phyloP scores from a whole-genome alignment of 2,113 vertebrate species.

The Chaetura pelagica region DNA sequence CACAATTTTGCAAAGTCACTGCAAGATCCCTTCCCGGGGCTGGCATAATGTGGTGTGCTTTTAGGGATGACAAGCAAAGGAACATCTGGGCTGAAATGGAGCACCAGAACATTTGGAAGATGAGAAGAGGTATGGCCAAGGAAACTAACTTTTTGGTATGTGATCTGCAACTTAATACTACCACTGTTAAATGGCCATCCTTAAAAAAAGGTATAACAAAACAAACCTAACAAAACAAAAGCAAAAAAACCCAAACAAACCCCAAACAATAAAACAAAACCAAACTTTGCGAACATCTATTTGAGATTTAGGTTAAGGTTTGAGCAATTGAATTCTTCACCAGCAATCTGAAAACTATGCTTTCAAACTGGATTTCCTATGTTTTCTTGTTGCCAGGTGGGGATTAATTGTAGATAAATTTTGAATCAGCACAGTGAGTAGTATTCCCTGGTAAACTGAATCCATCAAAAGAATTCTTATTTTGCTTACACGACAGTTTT shows the following conservation, averaged over 20 bases:
- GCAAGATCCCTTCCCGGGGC: background rate
- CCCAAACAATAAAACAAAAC: background rate
- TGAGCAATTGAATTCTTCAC: background rate
- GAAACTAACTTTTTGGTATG: background rate
- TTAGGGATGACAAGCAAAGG: background rate
- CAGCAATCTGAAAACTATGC: background rate
- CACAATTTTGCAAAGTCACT: background rate
- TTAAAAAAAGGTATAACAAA: background rate
- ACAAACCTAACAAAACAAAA: background rate
- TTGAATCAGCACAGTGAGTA: background rate
- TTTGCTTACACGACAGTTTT: background rate
- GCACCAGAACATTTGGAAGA: background rate
- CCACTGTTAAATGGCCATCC: background rate
- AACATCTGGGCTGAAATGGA: background rate
- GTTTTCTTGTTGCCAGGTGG: background rate
- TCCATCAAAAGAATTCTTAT: background rate
- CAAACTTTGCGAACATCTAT: background rate
- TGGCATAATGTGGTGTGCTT: background rate
- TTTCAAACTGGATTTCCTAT: background rate
- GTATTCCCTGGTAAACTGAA: background rate
- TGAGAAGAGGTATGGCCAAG: background rate
- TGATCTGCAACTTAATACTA: background rate
- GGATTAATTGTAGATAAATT: background rate
- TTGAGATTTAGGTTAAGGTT: background rate
- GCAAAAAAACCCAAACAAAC: no score